Conservation (phyloP, 2,888 invertebrate genomes). For the Agriopis aurantiaria region DNA sequence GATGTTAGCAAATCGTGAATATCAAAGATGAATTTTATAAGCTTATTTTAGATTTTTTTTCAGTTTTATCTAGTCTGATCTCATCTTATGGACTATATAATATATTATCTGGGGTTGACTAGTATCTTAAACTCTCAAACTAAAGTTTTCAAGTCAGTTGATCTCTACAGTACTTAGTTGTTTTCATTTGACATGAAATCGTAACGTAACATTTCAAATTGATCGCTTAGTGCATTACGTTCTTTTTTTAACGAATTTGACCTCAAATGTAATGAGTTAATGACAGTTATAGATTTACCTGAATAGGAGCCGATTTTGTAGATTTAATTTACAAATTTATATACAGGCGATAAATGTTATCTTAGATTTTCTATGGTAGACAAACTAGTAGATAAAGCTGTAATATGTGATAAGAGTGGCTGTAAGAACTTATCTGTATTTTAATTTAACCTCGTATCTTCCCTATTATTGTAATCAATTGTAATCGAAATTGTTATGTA, state of each 20-base stretch:
- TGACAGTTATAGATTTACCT: constrained; percentile 51
- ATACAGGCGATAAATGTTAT: constrained; percentile 78
- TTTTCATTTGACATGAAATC: constrained; percentile 47
- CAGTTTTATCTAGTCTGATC: background rate
- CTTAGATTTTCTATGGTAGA: constrained; percentile 85
- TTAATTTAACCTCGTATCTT: constrained; percentile 71
- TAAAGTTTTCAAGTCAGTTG: constrained; percentile 18
- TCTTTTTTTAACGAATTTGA: constrained; percentile 61
- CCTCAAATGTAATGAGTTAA: constrained; percentile 64
- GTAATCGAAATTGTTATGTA: constrained; percentile 47
- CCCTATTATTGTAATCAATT: constrained; percentile 58
- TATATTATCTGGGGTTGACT: background rate
- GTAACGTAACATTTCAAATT: constrained; percentile 45
- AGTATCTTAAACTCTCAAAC: constrained; percentile 6
- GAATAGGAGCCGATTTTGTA: constrained; percentile 73
- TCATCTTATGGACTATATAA: background rate
- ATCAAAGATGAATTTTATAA: no score
- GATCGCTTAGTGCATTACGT: constrained; percentile 67
- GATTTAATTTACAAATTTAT: constrained; percentile 76
- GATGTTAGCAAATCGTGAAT: no score
- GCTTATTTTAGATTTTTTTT: no score
- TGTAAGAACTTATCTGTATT: constrained; percentile 72
- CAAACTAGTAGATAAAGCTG: constrained; percentile 77
- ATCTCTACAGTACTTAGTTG: constrained; percentile 24
- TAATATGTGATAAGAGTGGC: constrained; percentile 86